Evolutionary conservation across 2,888 invertebrate species (phyloP), one percentile per base, ranked within the genome.

Genomic region (Tinea pellionella): DNA sequence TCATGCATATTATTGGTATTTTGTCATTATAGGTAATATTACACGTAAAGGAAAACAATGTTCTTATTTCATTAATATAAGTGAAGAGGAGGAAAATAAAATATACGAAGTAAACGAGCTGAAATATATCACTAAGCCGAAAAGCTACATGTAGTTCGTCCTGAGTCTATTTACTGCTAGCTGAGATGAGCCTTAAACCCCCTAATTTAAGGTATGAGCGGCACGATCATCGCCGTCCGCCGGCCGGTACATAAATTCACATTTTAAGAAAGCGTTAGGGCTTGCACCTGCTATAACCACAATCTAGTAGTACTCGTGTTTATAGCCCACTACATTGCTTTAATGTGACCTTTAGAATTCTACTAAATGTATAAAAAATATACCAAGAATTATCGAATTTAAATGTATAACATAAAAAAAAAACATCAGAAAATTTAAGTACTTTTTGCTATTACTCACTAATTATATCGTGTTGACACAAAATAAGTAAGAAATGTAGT

Each of bases 121-220:
- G 42, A 32, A 42, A 61, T 63, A 63, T 60, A 57, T 63, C 61
- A 62, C 53, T 62, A 58, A 58, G 60, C 61, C 61, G 61, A 59
- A 61, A 57, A 57, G 57, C 61, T 53, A 57, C 47, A 59, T 61
- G 63, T 77, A 79, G 77, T 78, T 76, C 71, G 74, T 72, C 71
- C 70, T 68, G 72, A 75, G 77, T 78, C 73, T 82, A 80, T 82
- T 83, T 81, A 82, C 80, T 76, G 75, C 72, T 70, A 73, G 77
- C 73, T 11, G 19, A 81, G 81, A 82, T 81, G 75, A 81, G 74
- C 80, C 80, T 79, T 79, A 82, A 84, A 79, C 78, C 81, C 75
- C 78, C 80, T 81, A 84, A 85, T 84, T 84, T 85, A 84, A 80
- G 80, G 78, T 75, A 76, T 75, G 81, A 82, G 80, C 77, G 75